Evolutionary conservation across 2,888 invertebrate species (phyloP).

Genomic region (Penaeus monodon): DNA sequence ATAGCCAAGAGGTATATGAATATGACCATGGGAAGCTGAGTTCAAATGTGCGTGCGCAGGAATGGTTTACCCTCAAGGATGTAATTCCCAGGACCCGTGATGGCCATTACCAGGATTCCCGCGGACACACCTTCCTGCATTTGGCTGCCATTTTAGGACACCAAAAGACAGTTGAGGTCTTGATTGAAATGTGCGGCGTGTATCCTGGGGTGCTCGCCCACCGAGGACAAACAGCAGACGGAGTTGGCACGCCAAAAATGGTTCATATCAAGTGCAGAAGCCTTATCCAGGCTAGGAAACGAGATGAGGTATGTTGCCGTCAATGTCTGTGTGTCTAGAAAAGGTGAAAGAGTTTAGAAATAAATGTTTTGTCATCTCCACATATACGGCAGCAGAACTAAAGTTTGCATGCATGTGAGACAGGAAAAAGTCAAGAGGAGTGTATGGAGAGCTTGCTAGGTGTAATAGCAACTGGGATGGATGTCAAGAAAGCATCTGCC

Average conservation of each 20-base stretch:
- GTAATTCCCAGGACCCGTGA: neutral
- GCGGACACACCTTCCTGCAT: neutral
- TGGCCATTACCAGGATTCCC: constrained; percentile 16
- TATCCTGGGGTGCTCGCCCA: constrained; percentile 8
- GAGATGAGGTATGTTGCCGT: too few relatives aligned
- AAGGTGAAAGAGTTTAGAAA: too few relatives aligned
- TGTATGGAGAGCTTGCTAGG: constrained; percentile 10
- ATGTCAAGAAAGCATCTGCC: constrained; percentile 10
- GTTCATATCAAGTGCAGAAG: neutral
- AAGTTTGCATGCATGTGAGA: neutral
- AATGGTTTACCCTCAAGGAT: neutral
- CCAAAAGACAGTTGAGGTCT: neutral
- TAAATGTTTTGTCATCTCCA: neutral
- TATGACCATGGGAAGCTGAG: too few relatives aligned
- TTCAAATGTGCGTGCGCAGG: too few relatives aligned
- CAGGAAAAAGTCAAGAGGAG: neutral
- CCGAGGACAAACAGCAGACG: neutral
- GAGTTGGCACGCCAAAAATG: neutral
- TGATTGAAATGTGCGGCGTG: neutral
- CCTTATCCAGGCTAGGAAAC: neutral
- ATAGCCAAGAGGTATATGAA: too few relatives aligned
- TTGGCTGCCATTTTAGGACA: neutral
- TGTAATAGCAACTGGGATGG: constrained; percentile 12
- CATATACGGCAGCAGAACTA: neutral
- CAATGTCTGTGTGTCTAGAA: too few relatives aligned